phyloP scores from a whole-genome alignment of 2,888 invertebrate genomes.

The Trachelus stipa region DNA sequence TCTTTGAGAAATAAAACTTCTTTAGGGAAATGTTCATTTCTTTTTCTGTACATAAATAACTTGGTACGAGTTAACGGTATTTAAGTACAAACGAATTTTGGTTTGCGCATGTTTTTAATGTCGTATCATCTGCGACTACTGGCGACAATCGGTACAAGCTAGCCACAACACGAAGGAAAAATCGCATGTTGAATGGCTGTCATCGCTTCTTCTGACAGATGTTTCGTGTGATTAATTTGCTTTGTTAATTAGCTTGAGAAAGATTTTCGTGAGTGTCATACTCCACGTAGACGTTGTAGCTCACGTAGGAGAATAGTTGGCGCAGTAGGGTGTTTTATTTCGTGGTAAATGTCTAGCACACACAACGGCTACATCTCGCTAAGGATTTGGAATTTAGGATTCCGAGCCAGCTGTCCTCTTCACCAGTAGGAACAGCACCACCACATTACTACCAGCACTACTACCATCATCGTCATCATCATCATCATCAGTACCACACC shows the following conservation, averaged over 20 bases:
- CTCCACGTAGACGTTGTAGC: background rate
- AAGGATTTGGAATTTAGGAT: conserved; percentile 18
- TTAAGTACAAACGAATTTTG: background rate
- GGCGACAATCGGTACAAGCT: conserved; percentile 34
- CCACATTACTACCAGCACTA: conserved; percentile 1
- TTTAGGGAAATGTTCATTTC: background rate
- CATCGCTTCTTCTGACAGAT: conserved; percentile 53
- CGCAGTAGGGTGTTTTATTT: conserved; percentile 10
- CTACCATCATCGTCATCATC: background rate
- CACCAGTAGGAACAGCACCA: conserved; percentile 16
- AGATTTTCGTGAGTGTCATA: background rate
- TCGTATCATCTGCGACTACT: background rate
- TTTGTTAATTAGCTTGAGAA: conserved; percentile 27
- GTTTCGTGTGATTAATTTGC: conserved; percentile 39
- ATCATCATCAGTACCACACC: conserved; percentile 2
- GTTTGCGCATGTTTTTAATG: background rate
- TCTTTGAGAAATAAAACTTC: background rate
- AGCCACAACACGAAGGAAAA: conserved; percentile 46
- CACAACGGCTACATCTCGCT: conserved; percentile 22
- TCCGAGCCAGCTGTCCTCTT: conserved; percentile 33
- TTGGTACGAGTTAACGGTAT: background rate
- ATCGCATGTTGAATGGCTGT: conserved; percentile 46
- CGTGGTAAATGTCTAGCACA: conserved; percentile 28
- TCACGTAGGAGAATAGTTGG: background rate
- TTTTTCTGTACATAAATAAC: background rate